phyloP scores from a whole-genome alignment of 2,888 invertebrate species.

The Trachelus troglodyta region DNA sequence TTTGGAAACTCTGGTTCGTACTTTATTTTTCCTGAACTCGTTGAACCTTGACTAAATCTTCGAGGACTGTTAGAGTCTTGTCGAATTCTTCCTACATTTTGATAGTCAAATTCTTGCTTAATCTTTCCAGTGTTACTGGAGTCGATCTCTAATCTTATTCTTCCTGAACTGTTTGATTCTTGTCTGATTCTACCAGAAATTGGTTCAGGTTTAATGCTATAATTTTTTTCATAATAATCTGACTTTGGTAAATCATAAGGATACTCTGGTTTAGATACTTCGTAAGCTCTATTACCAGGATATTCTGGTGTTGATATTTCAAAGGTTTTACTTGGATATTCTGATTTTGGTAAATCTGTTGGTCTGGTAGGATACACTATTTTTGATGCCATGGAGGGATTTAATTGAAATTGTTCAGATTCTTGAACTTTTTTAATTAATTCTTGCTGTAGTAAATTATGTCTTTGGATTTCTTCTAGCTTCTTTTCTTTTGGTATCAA shows the following conservation, averaged over 20 bases:
- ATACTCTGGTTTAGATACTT: not conserved
- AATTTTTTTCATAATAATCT: not conserved
- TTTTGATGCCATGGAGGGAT: not conserved
- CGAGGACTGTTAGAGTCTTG: not conserved
- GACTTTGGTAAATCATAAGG: not conserved
- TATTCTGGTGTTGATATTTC: no score
- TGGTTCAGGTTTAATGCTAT: not conserved
- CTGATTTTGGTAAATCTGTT: not conserved
- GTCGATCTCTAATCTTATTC: not conserved
- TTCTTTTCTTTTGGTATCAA: constrained; percentile 11
- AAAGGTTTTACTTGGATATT: no score
- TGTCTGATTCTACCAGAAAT: not conserved
- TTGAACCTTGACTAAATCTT: not conserved
- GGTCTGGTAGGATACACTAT: not conserved
- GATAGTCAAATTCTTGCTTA: not conserved
- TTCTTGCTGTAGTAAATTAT: constrained; percentile 58
- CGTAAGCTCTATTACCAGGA: not conserved
- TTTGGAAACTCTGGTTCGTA: constrained; percentile 17
- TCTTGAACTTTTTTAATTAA: constrained; percentile 44
- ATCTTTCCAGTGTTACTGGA: not conserved
- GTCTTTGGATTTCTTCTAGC: constrained; percentile 54
- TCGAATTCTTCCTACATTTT: not conserved
- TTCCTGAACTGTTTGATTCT: not conserved
- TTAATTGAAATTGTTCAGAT: constrained; percentile 14
- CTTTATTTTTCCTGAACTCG: not conserved